Evolutionary conservation across 2,797 vertebrate genomes (phyloP), one percentile per base, ranked within the genome.

Genomic region (Etheostoma perlongum): DNA sequence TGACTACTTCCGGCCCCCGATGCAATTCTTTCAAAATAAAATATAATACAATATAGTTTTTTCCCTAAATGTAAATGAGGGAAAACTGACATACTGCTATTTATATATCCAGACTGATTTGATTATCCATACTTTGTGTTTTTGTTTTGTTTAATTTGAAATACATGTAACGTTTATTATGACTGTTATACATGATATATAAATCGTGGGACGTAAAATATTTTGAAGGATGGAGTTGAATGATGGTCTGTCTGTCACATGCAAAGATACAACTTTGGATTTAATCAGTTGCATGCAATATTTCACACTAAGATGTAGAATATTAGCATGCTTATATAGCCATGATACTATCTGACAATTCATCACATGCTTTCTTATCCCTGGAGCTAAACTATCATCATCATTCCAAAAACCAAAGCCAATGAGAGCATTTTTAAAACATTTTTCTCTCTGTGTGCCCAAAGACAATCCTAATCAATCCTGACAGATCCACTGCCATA

Each of bases 241-340:
- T 61, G 49, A 71, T 68, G 6, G 5, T 62, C 30, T 72, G 58
- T 73, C 47, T 49, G 48, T 25, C 44, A 21, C 42, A 49, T 49
- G 71, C 48, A 82, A 52, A 33, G n/a, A 78, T 67, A 65, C 25
- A 54, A 60, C 48, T 75, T 70, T 60, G 36, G 59, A 84, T 81
- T 86, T 67, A 79, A 66, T 69, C 86, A 80, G 72, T 67, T n/a
- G n/a, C 47, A 30, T 90, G 90, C 53, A 84, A 85, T 77, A 93
- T 92, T 92, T 91, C 82, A 81, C 88, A 89, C 73, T 21, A 9
- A 65, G 61, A 66, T 88, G 89, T 16, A 60, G 27, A 77, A 60
- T 72, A 76, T 77, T 58, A 76, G 27, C 16, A 76, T 55, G 25
- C 18, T 19, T 71, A 65, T 30, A 72, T 36, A 40, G 44, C 4